phyloP scores from a whole-genome alignment of 2,113 vertebrate species.

The Epinephelus fuscoguttatus region DNA sequence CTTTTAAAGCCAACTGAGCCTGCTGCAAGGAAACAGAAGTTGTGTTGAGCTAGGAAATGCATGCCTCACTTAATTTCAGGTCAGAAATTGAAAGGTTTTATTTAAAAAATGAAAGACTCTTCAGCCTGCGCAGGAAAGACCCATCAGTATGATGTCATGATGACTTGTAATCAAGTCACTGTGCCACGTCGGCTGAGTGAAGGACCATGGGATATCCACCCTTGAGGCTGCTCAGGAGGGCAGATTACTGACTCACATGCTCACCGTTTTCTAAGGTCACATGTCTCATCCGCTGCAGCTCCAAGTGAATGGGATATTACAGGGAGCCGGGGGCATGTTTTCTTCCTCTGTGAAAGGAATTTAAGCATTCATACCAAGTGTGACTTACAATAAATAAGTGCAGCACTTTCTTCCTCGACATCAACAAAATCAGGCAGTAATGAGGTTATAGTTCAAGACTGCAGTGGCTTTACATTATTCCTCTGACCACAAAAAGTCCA shows the following conservation, averaged over 20 bases:
- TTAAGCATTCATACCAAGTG: background rate
- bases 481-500: background rate
- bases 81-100: background rate
- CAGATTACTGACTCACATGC: slow-evolving; percentile 80
- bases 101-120: background rate
- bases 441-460: background rate
- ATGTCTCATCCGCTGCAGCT: slow-evolving; percentile 59
- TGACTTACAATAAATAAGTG: background rate
- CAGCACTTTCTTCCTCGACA: background rate
- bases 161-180: background rate
- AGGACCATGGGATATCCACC: slow-evolving; percentile 50
- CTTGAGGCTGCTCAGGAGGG: slow-evolving; percentile 26
- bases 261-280: slow-evolving; percentile 63
- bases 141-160: background rate
- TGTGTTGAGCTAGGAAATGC: background rate
- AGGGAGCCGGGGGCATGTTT: background rate
- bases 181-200: slow-evolving; percentile 36
- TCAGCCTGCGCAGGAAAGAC: background rate
- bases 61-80: background rate
- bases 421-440: background rate
- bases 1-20: background rate
- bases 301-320: slow-evolving; percentile 55
- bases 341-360: slow-evolving; percentile 4
- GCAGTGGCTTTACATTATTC: background rate
- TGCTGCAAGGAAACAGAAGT: background rate